These are phyloP conservation scores for Cenopis cana DNA, from an alignment of 2,888 invertebrate species.

Conservation along the genomic window DNA sequence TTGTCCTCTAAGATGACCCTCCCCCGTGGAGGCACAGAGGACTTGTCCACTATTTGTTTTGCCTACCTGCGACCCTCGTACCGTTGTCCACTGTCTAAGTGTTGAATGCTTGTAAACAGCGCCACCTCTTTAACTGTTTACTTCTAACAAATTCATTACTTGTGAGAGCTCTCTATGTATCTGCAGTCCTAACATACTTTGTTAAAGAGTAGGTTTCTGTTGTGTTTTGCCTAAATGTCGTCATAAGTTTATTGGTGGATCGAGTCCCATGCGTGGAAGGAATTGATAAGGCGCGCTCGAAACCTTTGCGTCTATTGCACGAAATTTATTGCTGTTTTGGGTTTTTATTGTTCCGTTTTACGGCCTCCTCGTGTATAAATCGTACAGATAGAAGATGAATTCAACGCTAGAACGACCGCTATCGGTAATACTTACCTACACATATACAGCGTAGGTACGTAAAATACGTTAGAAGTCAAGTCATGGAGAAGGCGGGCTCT, in stretches of 20 bases:
- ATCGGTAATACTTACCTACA: slow-evolving; percentile 67
- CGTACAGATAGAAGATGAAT: slow-evolving; percentile 84
- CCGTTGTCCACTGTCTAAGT: slow-evolving; percentile 76
- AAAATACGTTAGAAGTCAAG: slow-evolving; percentile 31
- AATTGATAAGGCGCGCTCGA: slow-evolving; percentile 84
- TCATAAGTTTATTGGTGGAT: slow-evolving; percentile 82
- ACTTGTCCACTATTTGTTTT: slow-evolving; percentile 80
- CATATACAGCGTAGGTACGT: slow-evolving; percentile 28
- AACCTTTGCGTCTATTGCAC: slow-evolving; percentile 84
- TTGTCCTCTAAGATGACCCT: slow-evolving; percentile 79
- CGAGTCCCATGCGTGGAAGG: slow-evolving; percentile 78
- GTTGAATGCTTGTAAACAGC: slow-evolving; percentile 83
- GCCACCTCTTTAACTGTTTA: slow-evolving; percentile 69
- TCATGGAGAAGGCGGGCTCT: slow-evolving; percentile 43
- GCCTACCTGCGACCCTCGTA: slow-evolving; percentile 78
- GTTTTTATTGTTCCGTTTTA: slow-evolving; percentile 86
- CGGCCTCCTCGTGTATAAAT: slow-evolving; percentile 84
- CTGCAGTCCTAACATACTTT: background rate
- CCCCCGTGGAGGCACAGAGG: slow-evolving; percentile 68
- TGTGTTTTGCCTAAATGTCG: slow-evolving; percentile 55
- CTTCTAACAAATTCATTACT: slow-evolving; percentile 53
- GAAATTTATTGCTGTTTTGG: slow-evolving; percentile 86
- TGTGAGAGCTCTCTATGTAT: slow-evolving; percentile 38
- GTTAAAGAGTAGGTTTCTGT: background rate
- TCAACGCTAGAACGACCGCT: slow-evolving; percentile 77